Evolutionary conservation across 2,888 invertebrate genomes (phyloP), one percentile per base, ranked within the genome.

Genomic region (Agrochola circellaris): DNA sequence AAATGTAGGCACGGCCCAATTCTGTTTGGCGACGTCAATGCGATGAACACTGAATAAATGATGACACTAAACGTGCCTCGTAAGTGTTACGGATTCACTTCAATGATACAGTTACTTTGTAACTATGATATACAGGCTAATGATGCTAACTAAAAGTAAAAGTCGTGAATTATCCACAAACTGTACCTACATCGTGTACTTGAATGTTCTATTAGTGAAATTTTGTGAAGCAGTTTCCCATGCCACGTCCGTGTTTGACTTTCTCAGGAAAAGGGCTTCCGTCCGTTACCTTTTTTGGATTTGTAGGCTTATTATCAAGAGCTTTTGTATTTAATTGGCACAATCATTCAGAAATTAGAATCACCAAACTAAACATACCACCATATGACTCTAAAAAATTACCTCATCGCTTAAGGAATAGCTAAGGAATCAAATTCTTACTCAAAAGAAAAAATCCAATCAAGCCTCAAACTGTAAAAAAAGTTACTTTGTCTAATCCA

Each of bases 1-100:
- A 82, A 88, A 88, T 86, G 86, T 88, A 86, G 83, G 85, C 81
- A 83, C 71, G 87, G 62, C 88, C 88, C 81, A 88, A 89, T 90
- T 82, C 83, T 79, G 77, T 86, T 80, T 56, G 84, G 77, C 85
- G 73, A 84, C 83, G 85, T 90, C 89, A 89, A 87, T 84, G 82
- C 81, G 80, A 83, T 84, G 86, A 87, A 87, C 83, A 67, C 70
- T 81, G 81, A 90, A 89, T 89, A 84, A 89, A 88, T 85, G 81
- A 87, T 89, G 82, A 76, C 72, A 84, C 81, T 88, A 77, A 87
- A 83, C 83, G 81, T 65, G 76, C 68, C 61, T 88, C 64, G 65
- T 80, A 81, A 86, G 84, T 81, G 67, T 79, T 81, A 79, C 69
- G 69, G 64, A 65, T 74, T 74, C 64, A 81, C 62, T 75, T 80